Evolutionary conservation across 2,113 vertebrate species (phyloP), one percentile per base, ranked within the genome.

Genomic region (Marmota monax): DNA sequence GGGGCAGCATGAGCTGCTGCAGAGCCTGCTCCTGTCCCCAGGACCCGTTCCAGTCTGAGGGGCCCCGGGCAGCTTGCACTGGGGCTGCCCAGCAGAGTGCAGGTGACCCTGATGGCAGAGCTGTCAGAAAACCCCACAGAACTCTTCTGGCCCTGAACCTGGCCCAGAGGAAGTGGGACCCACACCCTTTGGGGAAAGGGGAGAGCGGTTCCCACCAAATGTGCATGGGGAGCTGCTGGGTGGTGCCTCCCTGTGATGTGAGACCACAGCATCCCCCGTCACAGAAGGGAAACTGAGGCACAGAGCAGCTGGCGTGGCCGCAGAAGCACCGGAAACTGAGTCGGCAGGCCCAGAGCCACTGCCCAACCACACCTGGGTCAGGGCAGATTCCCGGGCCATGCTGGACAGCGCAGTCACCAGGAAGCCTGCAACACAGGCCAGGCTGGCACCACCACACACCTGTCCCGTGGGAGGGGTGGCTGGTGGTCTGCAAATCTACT

Each of bases 211-310:
- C 39, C 29, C 16, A 10, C 17, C 12, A 4, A 23, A 34, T 9
- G 56, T 20, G 7, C 14, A 2, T 14, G 20, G 61, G 18, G 91
- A 45, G 61, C 56, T 25, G 51, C 84, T 27, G 4, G 42, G 20
- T 1, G 51, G 34, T 1, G 65, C 17, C 7, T 1, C 4, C n/a
- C 58, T 1, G 17, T 4, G 20, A 73, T 0, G 0, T 27, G 25
- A 32, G 77, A 4, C n/a, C 29, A 5, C 6, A 3, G 34, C 32
- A 39, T 22, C 45, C 32, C 3, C 70, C 39, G 6, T 5, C 13
- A 27, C 7, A 67, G 76, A 58, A 11, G 72, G 80, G 70, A 84
- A 82, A 90, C 84, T 0, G 37, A 95, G 65, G 84, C 51, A 56
- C 2, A 0, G 83, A 48, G 14, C 61, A 32, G 84, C 85, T 79